phyloP scores from a whole-genome alignment of 2,888 invertebrate genomes.

The Monochamus alternatus region DNA sequence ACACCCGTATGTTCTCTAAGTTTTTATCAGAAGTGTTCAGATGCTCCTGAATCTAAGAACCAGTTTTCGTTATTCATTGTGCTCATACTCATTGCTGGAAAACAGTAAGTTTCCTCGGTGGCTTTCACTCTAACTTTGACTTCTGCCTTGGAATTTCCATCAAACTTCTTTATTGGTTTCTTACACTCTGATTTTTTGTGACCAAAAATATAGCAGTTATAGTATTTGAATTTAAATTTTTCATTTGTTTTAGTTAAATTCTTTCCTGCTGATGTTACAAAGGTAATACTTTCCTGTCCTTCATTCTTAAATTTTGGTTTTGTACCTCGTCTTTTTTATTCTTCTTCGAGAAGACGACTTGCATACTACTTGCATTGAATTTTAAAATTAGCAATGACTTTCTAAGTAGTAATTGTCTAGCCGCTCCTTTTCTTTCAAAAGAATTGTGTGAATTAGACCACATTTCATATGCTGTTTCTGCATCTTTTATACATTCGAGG shows the following conservation, averaged over 20 bases:
- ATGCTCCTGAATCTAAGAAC: background rate
- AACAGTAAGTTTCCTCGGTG: background rate
- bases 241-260: too few relatives aligned
- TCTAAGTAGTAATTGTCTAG: slow-evolving; percentile 23
- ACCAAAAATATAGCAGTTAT: background rate
- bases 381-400: slow-evolving; percentile 8
- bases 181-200: background rate
- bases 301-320: background rate
- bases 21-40: background rate
- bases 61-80: background rate
- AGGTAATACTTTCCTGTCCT: background rate
- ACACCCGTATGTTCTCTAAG: background rate
- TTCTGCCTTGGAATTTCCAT: background rate
- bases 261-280: background rate
- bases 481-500: slow-evolving; percentile 17
- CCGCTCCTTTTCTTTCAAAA: slow-evolving; percentile 24
- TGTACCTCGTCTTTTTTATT: too few relatives aligned
- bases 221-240: background rate
- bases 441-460: background rate
- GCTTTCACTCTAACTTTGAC: background rate
- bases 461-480: background rate
- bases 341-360: too few relatives aligned
- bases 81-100: background rate
- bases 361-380: slow-evolving; percentile 11
- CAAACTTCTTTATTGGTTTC: background rate